Evolutionary conservation across 1,140 invertebrate genomes (phyloP).

Genomic region (Microplitis demolitor): DNA sequence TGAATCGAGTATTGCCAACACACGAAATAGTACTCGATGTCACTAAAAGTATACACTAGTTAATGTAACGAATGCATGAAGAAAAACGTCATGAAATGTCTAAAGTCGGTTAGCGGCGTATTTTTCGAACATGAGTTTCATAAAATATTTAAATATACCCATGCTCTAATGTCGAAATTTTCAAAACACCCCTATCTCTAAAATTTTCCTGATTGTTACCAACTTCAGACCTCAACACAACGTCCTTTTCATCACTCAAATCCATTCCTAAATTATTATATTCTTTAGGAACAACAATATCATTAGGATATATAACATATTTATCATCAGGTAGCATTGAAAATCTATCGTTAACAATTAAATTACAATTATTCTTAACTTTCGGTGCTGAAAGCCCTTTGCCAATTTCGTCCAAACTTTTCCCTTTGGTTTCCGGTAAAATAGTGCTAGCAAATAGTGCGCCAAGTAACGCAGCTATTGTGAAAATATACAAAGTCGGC

Average conservation of each 20-base stretch:
- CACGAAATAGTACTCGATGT: no score
- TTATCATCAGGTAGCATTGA: conserved; percentile 2
- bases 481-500: conserved; percentile 78
- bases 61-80: no score
- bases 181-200: neutral
- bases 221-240: neutral
- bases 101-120: no score
- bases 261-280: conserved; percentile 2
- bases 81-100: no score
- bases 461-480: conserved; percentile 69
- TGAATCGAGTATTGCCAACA: no score
- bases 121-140: no score
- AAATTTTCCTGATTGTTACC: neutral
- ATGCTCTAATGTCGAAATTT: neutral
- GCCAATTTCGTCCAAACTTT: conserved; percentile 79
- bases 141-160: neutral
- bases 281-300: neutral
- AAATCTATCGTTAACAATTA: neutral
- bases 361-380: neutral
- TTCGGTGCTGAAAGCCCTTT: conserved; percentile 58
- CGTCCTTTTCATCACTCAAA: conserved; percentile 3
- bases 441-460: conserved; percentile 70
- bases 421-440: conserved; percentile 82
- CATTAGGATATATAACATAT: neutral
- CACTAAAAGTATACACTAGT: no score